These are phyloP conservation scores for Hemicordylus capensis DNA, from an alignment of 2,113 vertebrate genomes.

Conservation along the genomic window DNA sequence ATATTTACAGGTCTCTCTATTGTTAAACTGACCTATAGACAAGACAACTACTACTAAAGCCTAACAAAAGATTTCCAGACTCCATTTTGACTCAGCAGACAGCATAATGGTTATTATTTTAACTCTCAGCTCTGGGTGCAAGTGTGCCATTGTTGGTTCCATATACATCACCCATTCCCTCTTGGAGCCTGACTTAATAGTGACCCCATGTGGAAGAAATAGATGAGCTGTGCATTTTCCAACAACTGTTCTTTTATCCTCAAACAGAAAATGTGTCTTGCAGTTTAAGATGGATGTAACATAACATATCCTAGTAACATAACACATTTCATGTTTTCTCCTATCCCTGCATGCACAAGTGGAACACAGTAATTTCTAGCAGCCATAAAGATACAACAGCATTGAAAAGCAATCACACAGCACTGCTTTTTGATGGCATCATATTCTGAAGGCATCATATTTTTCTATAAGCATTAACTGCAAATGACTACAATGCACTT, in stretches of 20 bases:
- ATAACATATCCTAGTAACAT: not conserved
- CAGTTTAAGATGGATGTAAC: too few relatives aligned
- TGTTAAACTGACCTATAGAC: too few relatives aligned
- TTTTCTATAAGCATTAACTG: not conserved
- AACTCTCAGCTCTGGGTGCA: not conserved
- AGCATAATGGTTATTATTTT: constrained; percentile 10
- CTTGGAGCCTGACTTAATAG: constrained; percentile 26
- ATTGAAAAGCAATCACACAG: not conserved
- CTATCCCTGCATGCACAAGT: not conserved
- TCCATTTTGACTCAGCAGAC: not conserved
- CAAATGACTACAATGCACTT: too few relatives aligned
- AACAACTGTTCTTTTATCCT: not conserved
- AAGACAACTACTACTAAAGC: too few relatives aligned
- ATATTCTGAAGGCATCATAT: not conserved
- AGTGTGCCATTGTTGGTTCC: not conserved
- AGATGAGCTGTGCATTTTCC: not conserved
- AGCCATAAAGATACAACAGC: not conserved
- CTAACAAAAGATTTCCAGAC: not conserved
- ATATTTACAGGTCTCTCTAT: too few relatives aligned
- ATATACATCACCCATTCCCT: too few relatives aligned
- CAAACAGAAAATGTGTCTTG: too few relatives aligned
- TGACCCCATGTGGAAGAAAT: constrained; percentile 14
- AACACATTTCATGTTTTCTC: not conserved
- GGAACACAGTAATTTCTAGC: not conserved
- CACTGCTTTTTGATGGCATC: not conserved